Evolutionary conservation across 2,797 vertebrate species (phyloP).

Genomic region (Heteromormyrus szaboi): DNA sequence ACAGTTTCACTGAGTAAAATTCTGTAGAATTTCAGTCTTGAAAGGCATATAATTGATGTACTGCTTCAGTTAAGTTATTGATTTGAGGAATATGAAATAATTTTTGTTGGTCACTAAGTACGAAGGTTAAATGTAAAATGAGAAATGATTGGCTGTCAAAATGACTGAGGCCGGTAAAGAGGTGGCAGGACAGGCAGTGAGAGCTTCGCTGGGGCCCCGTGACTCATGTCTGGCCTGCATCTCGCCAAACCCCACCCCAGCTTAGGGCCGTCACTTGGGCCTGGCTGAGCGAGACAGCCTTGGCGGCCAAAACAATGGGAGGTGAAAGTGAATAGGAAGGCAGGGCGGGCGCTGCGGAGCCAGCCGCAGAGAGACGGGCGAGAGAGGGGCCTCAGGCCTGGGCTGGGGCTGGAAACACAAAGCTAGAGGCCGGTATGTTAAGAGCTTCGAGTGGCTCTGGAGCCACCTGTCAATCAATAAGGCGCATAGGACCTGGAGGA

Average conservation of each 20-base stretch:
- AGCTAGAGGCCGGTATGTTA: conserved; percentile 71
- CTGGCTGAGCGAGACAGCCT: conserved; percentile 31
- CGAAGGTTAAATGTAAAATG: not conserved
- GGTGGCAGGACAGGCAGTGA: not conserved
- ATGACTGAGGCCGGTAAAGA: not conserved
- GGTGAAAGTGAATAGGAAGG: conserved; percentile 60
- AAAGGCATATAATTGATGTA: not conserved
- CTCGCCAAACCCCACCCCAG: conserved; percentile 50
- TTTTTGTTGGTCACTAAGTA: not conserved
- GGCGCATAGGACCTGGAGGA: conserved; percentile 50
- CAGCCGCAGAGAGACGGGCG: conserved; percentile 63
- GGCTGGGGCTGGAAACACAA: conserved; percentile 71
- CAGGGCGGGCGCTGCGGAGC: conserved; percentile 50
- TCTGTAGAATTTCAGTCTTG: not conserved
- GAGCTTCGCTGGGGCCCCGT: not conserved
- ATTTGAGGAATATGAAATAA: not conserved
- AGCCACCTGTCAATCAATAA: conserved; percentile 78
- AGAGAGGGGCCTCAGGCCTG: conserved; percentile 63
- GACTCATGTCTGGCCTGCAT: conserved; percentile 38
- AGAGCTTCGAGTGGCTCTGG: conserved; percentile 73
- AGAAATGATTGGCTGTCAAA: not conserved
- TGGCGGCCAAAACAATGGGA: conserved; percentile 53
- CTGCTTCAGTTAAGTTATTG: not conserved
- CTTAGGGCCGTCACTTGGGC: conserved; percentile 49
- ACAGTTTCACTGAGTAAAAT: not conserved